A percentile compares a stretch with the other conserved stretches of the same genome.
Evolutionary conservation across 2,797 vertebrate species (phyloP).

Genomic region (Syngnathus rostellatus): DNA sequence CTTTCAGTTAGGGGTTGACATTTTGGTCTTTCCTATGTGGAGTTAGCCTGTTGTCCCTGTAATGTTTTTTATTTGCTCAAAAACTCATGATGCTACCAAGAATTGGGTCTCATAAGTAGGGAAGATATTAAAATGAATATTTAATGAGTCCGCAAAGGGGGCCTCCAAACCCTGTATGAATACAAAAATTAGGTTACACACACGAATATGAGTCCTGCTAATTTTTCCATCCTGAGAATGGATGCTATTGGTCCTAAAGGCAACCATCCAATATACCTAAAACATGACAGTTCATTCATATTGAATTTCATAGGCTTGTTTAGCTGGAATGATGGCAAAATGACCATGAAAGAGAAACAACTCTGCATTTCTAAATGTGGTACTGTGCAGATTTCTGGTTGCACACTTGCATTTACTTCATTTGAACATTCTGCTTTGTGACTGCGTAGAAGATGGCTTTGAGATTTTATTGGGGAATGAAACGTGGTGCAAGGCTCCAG

Average conservation of each 20-base stretch:
- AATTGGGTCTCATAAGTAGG: slow-evolving; percentile 29
- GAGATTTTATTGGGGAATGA: slow-evolving; percentile 60
- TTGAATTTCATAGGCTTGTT: neutral
- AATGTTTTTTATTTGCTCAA: slow-evolving; percentile 36
- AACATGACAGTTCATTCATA: neutral
- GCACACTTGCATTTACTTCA: slow-evolving; percentile 18
- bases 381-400: slow-evolving; percentile 23
- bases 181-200: slow-evolving; percentile 38
- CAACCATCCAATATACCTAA: slow-evolving; percentile 5
- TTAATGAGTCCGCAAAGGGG: slow-evolving; percentile 38
- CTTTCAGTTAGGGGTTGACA: neutral
- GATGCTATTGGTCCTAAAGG: slow-evolving; percentile 14
- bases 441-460: slow-evolving; percentile 52
- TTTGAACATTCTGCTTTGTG: slow-evolving; percentile 37
- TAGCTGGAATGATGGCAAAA: neutral
- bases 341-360: neutral
- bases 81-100: slow-evolving; percentile 23
- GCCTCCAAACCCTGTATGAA: slow-evolving; percentile 31
- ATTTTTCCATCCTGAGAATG: slow-evolving; percentile 17
- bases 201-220: slow-evolving; percentile 19
- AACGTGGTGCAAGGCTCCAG: slow-evolving; percentile 58
- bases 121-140: slow-evolving; percentile 41
- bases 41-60: slow-evolving; percentile 9
- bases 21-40: neutral
- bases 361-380: slow-evolving; percentile 7